Conservation (phyloP, 2,888 invertebrate species). For the Sipha maydis region DNA sequence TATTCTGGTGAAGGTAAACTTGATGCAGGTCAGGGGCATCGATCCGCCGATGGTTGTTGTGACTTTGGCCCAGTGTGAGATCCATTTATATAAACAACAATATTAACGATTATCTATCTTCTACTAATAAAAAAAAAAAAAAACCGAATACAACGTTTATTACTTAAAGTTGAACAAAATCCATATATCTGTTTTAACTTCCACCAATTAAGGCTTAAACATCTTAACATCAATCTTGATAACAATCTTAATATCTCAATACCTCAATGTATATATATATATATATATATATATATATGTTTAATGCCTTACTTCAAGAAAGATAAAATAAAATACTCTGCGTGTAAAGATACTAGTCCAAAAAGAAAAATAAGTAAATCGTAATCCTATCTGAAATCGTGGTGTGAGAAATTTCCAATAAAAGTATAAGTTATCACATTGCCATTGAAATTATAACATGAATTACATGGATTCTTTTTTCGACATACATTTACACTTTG, state of each 20-base stretch:
- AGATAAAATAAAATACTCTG: not conserved
- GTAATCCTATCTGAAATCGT: not conserved
- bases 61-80: not conserved
- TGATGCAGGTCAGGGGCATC: constrained; percentile 51
- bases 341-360: not conserved
- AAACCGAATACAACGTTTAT: no score
- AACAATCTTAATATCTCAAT: not conserved
- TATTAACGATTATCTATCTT: not conserved
- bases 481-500: no score
- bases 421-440: not conserved
- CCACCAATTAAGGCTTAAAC: not conserved
- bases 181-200: not conserved
- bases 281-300: no score
- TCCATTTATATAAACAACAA: not conserved
- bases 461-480: not conserved
- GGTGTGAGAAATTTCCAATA: not conserved
- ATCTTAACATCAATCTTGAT: no score
- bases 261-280: no score
- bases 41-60: not conserved
- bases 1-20: constrained; percentile 24
- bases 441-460: not conserved
- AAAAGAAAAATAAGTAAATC: constrained; percentile 4
- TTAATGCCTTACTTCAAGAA: not conserved
- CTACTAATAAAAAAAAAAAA: no score
- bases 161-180: no score